Base-by-base conservation (phyloP, 2,113 vertebrate genomes). In the Dolichallabes microphthalmus region DNA sequence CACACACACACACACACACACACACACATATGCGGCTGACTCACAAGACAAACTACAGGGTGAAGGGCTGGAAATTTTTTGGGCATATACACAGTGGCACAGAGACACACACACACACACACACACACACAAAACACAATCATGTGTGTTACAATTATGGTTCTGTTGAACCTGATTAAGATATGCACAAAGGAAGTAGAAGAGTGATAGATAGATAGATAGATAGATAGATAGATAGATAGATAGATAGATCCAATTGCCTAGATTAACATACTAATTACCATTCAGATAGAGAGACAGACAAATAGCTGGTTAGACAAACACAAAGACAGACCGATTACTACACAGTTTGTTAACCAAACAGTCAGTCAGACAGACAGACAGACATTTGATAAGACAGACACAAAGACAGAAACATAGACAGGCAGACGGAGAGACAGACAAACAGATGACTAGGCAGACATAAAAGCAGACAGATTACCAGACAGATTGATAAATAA, bases 11-110 rank as follows among this genome's bases (percentile, higher is more conserved):
- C 32, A 69, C 66, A 76, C 73, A 53, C 73, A 75, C 73, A 75
- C 10, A 75, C 22, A 75, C 71, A 75, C 35, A 45, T 17, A 78
- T 30, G 35, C 0, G 35, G 69, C 80, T 78, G 25, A 66, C 75
- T 61, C 79, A 68, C 45, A 52, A 85, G 71, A 77, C 78, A 82
- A 78, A 87, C 78, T 35, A 22, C 12, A 77, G 10, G 52, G 61
- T 6, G 50, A 5, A 64, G 39, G 35, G 76, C 58, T 73, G 4
- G 27, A 86, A 53, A 52, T 32, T n/a, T 20, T 64, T 22, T 83
- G 27, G n/a, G 53, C 53, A 52, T 20, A 12, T 53, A 60, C 19
- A 66, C 60, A 53, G 0, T 4, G 19, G 32, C 71, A n/a, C 52
- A 15, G 27, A 30, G 27, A 66, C 64, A 66, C 27, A 30, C 68